Evolutionary conservation across 2,888 invertebrate species (phyloP), one percentile per base, ranked within the genome.

Genomic region (Tetanocera ferruginea): DNA sequence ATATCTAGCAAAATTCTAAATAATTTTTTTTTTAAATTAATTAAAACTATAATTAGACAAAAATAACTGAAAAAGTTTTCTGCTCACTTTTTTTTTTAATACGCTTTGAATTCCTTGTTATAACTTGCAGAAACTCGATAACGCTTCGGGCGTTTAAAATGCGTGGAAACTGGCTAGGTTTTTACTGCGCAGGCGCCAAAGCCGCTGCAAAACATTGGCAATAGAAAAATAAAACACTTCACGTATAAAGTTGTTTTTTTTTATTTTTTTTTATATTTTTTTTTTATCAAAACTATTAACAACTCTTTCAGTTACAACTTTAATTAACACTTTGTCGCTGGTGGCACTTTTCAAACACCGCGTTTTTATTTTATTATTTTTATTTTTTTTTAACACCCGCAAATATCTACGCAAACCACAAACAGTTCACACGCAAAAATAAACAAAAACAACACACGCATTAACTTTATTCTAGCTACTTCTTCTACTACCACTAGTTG

Each of bases 371-470:
- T 57, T 57, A 57, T n/a, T 4, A 23, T 57, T 57, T 11, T 66
- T 37, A n/a, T 37, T 66, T 23, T 66, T 23, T 66, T 66, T 23
- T 57, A 23, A 23, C 25, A 25, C 11, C 11, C 57, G 14, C 19
- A 57, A 57, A 57, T 43, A 28, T 49, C n/a, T 49, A 64, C 57
- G 57, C 64, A 64, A 28, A 31, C 64, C 57, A 60, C 25, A 64
- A 64, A 64, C 31, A 64, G 31, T 31, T 31, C 11, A 64, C 25
- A 73, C 19, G 37, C 37, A 60, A 43, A 60, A 72, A 37, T 43
- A 57, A 57, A 72, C 72, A 51, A 74, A 57, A 49, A 43, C 51
- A 49, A 74, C 11, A 3, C 17, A 37, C 34, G 66, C 74, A 51
- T 31, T 49, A 11, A 66, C 51, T 64, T 66, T 66, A 74, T 66